These are phyloP conservation scores for Abscondita cerata DNA, from an alignment of 2,888 invertebrate species.

Conservation along the genomic window DNA sequence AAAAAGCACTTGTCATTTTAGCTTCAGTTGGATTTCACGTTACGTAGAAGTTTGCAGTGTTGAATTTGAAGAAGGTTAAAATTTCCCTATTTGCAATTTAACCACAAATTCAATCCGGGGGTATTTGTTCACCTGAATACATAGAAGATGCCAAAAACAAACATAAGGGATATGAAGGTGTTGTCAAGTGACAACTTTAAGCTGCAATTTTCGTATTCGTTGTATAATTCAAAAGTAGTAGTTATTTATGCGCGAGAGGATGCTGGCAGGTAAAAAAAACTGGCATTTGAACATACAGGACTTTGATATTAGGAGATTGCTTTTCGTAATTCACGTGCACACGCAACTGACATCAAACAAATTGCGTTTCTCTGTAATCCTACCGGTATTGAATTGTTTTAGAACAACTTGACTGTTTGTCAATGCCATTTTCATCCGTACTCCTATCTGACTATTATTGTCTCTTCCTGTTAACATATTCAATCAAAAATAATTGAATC, in stretches of 20 bases:
- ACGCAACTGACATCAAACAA: constrained; percentile 37
- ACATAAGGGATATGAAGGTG: constrained; percentile 39
- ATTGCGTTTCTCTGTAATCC: constrained; percentile 35
- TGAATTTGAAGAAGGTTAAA: background rate
- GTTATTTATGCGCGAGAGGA: constrained; percentile 32
- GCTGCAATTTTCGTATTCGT: constrained; percentile 34
- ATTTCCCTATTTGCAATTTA: constrained; percentile 22
- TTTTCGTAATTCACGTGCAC: constrained; percentile 34
- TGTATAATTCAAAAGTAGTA: constrained; percentile 33
- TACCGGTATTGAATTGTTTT: constrained; percentile 34
- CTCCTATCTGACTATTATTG: background rate
- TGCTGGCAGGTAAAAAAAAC: constrained; percentile 33
- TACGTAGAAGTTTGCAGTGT: no score
- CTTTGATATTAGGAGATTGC: constrained; percentile 36
- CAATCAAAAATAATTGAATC: constrained; percentile 9
- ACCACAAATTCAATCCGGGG: constrained; percentile 27
- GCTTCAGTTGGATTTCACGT: no score
- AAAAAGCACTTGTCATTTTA: no score
- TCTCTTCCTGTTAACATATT: background rate
- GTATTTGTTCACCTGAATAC: constrained; percentile 41
- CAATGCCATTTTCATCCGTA: constrained; percentile 30
- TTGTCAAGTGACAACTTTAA: constrained; percentile 35
- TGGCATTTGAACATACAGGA: constrained; percentile 33
- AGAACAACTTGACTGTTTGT: constrained; percentile 29
- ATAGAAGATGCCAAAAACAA: constrained; percentile 40